Evolutionary conservation across 2,888 invertebrate genomes (phyloP).

Genomic region (Alloscopus bannaensis): DNA sequence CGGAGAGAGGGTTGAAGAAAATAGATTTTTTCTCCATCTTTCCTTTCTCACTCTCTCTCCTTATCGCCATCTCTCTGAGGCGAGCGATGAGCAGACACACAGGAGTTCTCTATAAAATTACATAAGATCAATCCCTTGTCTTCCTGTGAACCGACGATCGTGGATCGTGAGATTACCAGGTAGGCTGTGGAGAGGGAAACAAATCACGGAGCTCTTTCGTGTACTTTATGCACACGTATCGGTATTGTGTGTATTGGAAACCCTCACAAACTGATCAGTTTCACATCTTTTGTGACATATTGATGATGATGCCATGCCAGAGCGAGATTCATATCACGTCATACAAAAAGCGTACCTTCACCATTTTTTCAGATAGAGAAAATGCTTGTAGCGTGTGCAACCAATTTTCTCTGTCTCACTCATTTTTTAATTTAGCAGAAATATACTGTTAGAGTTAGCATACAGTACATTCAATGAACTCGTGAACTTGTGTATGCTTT

Average conservation of each 20-base stretch:
- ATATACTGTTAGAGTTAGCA: too few species aligned
- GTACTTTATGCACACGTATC: too few species aligned
- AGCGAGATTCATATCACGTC: too few species aligned
- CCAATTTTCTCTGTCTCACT: too few species aligned
- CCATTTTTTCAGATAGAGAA: too few species aligned
- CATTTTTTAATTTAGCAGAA: too few species aligned
- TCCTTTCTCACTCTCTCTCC: background rate
- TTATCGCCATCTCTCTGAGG: background rate
- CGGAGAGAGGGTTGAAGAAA: slow-evolving; percentile 29
- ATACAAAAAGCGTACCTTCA: too few species aligned
- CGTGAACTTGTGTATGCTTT: too few species aligned
- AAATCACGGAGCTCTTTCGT: slow-evolving; percentile 15
- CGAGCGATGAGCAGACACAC: slow-evolving; percentile 4
- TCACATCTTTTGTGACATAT: slow-evolving; percentile 39
- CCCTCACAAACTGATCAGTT: slow-evolving; percentile 55
- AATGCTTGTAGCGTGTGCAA: slow-evolving; percentile 6
- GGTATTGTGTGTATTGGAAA: slow-evolving; percentile 40
- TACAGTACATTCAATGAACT: slow-evolving; percentile 39
- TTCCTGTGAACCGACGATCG: slow-evolving; percentile 1
- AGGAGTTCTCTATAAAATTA: slow-evolving; percentile 53
- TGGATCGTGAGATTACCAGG: slow-evolving; percentile 46
- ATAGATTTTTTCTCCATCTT: slow-evolving; percentile 14
- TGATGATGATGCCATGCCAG: slow-evolving; percentile 32
- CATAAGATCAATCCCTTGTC: slow-evolving; percentile 40
- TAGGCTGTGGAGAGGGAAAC: background rate